A percentile compares a stretch with the other conserved stretches of the same genome.
phyloP scores from a whole-genome alignment of 2,888 invertebrate genomes.

The Luperina nickerlii region DNA sequence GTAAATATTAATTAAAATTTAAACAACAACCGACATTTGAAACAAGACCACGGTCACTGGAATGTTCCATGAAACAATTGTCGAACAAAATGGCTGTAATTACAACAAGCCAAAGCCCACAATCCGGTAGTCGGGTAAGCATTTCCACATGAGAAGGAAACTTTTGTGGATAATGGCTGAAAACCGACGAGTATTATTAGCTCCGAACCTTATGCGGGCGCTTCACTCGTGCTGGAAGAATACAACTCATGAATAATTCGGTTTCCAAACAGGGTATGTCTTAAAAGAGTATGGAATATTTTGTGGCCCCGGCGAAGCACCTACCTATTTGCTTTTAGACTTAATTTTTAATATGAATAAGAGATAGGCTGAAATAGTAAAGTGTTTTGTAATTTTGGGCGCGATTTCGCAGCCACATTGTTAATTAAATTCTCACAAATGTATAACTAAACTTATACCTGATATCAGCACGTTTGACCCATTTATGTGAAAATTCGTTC shows the following conservation, averaged over 20 bases:
- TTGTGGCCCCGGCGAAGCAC: not conserved
- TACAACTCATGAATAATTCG: conserved; percentile 55
- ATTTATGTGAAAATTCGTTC: conserved; percentile 11
- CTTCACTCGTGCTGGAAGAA: conserved; percentile 45
- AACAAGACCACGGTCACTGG: conserved; percentile 52
- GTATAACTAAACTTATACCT: conserved; percentile 14
- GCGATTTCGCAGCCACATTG: not conserved
- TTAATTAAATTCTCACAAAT: not conserved
- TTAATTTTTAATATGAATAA: conserved; percentile 44
- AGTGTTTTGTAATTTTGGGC: not conserved
- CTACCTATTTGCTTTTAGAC: conserved; percentile 8
- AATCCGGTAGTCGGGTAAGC: conserved; percentile 32
- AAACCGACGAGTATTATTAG: conserved; percentile 57
- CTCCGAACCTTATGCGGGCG: conserved; percentile 45
- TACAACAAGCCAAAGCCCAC: conserved; percentile 46
- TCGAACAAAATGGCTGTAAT: conserved; percentile 50
- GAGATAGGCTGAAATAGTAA: conserved; percentile 8
- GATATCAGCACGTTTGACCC: conserved; percentile 14
- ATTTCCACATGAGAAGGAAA: conserved; percentile 49
- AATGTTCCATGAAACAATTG: conserved; percentile 51
- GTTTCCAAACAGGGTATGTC: conserved; percentile 27
- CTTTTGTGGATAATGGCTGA: conserved; percentile 49
- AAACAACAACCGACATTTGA: conserved; percentile 51
- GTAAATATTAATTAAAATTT: conserved; percentile 64
- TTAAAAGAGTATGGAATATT: conserved; percentile 37